These are phyloP conservation scores for Drosophila parabipectinata DNA, from an alignment of 1,140 invertebrate species.

Conservation along the genomic window DNA sequence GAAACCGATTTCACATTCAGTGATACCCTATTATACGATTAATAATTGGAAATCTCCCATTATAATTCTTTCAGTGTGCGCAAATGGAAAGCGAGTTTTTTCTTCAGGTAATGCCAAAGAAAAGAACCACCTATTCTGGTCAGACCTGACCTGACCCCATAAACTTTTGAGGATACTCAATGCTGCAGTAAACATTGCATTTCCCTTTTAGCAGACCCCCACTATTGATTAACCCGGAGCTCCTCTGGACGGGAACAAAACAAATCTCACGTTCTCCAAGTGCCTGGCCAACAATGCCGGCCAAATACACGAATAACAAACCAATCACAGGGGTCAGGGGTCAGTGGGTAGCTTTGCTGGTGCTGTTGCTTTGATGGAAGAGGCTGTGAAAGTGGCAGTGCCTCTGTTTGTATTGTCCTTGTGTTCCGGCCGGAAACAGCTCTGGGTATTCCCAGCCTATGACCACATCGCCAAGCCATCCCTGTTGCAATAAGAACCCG, in stretches of 20 bases:
- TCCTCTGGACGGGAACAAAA: constrained; percentile 23
- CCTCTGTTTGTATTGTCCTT: constrained; percentile 21
- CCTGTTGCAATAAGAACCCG: constrained; percentile 24
- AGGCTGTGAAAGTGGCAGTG: background rate
- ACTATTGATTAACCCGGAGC: constrained; percentile 32
- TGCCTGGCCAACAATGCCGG: constrained; percentile 33
- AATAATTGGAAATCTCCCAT: too few relatives aligned
- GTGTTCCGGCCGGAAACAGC: constrained; percentile 32
- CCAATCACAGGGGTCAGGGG: constrained; percentile 22
- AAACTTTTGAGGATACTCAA: constrained; percentile 20
- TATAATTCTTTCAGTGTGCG: background rate
- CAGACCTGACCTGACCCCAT: background rate
- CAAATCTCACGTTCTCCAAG: constrained; percentile 36
- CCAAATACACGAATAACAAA: constrained; percentile 46
- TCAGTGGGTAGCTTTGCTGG: background rate
- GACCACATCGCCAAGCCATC: constrained; percentile 1
- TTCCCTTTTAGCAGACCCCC: constrained; percentile 1
- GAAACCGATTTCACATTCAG: too few relatives aligned
- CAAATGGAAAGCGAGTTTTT: background rate
- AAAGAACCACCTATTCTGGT: constrained; percentile 6
- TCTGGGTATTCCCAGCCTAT: constrained; percentile 1
- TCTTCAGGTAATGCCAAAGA: constrained; percentile 3
- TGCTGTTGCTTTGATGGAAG: constrained; percentile 11
- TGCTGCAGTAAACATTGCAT: constrained; percentile 12
- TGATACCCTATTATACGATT: too few relatives aligned